Percentiles rank a stretch among this genome's conserved stretches.
Evolutionary conservation across 1,140 invertebrate species (phyloP).

Genomic region (Mya arenaria): DNA sequence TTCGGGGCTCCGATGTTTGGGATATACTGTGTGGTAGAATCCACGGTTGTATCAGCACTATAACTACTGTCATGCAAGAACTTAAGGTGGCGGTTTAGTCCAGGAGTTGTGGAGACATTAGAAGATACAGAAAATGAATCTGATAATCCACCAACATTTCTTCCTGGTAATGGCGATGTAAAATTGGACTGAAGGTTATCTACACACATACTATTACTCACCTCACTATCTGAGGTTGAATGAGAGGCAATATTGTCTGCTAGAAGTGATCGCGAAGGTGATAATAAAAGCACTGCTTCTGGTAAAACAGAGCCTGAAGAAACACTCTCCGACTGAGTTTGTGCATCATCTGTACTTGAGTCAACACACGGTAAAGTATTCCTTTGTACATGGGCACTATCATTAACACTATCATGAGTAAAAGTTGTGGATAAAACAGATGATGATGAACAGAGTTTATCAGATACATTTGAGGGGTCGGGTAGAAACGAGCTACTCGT

Average conservation of each 20-base stretch:
- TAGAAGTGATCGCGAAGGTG: no score
- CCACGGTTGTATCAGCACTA: constrained; percentile 42
- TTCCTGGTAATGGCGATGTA: neutral
- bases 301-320: no score
- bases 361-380: constrained; percentile 31
- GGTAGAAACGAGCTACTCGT: neutral
- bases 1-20: constrained; percentile 6
- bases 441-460: constrained; percentile 37
- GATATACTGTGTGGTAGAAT: constrained; percentile 51
- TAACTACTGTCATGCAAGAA: constrained; percentile 37
- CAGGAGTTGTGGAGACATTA: constrained; percentile 1
- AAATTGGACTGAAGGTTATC: constrained; percentile 14
- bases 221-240: constrained; percentile 49
- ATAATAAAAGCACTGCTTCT: no score
- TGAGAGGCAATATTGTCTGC: no score
- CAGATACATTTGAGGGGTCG: constrained; percentile 21
- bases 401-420: constrained; percentile 9
- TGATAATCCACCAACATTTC: constrained; percentile 22
- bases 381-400: neutral
- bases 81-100: constrained; percentile 44
- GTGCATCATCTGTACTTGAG: constrained; percentile 44
- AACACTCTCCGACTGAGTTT: no score
- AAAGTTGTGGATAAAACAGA: constrained; percentile 12
- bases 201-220: constrained; percentile 13
- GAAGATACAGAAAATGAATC: constrained; percentile 43